Evolutionary conservation across 2,113 vertebrate genomes (phyloP), one percentile per base, ranked within the genome.

Genomic region (Chaetorhynchus papuensis): DNA sequence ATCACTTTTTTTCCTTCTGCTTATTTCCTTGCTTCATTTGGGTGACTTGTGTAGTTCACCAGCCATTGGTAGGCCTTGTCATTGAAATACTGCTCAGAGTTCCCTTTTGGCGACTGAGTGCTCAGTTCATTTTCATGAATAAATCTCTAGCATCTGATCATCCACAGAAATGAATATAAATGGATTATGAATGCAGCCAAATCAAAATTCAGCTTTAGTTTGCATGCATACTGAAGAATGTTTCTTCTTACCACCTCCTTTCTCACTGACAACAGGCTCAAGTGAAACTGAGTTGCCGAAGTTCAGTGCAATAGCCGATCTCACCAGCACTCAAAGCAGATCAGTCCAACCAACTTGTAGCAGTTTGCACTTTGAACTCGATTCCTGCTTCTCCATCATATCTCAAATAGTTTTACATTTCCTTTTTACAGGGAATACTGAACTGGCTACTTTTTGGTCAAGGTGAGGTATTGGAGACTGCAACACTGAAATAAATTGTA

Each of bases 131-230:
- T 94, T 95, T 91, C 33, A 33, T 74, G 45, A 91, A 91, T 90
- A 96, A 87, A 93, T 68, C 54, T 91, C 39, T 27, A 75, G 70
- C 86, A 80, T 53, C 74, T 90, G 90, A 89, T 96, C 72, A 78
- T 50, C 75, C 87, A 64, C 66, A 94, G 72, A 95, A 96, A 81
- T 68, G 41, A 97, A 89, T 57, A 53, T 61, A 95, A 94, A 91
- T 63, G 70, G 39, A 33, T 94, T 93, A 84, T 79, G 89, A 95
- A 94, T 84, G 87, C 84, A 94, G 69, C 81, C 91, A 96, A 93
- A 96, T 93, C 6, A 91, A 93, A 93, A 94, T 80, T 90, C 83
- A 89, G 35, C 61, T 93, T 80, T 18, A 77, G 69, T 80, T 76
- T 66, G 11, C 9, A 69, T 96, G 85, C 57, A 83, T 90, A 79